Evolutionary conservation across 1,140 invertebrate species (phyloP).

Genomic region (Drosophila dunni): DNA sequence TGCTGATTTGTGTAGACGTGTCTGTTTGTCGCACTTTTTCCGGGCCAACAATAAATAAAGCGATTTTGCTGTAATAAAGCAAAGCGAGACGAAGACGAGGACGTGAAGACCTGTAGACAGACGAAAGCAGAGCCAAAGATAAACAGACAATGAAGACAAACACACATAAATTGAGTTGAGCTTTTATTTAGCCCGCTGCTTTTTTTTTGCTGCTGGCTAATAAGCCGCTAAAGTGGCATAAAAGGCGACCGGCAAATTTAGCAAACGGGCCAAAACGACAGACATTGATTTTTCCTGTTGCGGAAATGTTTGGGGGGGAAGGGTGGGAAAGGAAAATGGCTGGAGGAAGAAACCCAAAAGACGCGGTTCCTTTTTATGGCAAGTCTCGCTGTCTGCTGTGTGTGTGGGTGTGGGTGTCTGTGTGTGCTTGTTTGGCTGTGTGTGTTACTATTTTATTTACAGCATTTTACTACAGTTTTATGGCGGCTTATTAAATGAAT

Average conservation of each 20-base stretch:
- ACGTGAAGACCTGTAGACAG: background rate
- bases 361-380: constrained; percentile 65
- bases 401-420: constrained; percentile 22
- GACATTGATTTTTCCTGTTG: constrained; percentile 64
- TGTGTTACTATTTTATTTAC: constrained; percentile 76
- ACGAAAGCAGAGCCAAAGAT: constrained; percentile 13
- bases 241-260: constrained; percentile 39
- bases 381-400: constrained; percentile 50
- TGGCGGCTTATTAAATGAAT: constrained; percentile 76
- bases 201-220: constrained; percentile 41
- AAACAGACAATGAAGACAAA: constrained; percentile 37
- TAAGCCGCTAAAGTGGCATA: constrained; percentile 57
- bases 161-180: constrained; percentile 33
- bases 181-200: constrained; percentile 24
- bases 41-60: constrained; percentile 44
- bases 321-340: background rate
- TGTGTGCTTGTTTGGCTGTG: constrained; percentile 28
- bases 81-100: constrained; percentile 8
- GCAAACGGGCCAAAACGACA: constrained; percentile 30
- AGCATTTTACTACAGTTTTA: constrained; percentile 81
- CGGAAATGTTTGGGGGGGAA: background rate
- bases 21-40: constrained; percentile 13
- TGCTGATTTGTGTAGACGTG: background rate
- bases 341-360: constrained; percentile 26
- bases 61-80: constrained; percentile 37